Percentiles rank a stretch among this genome's conserved stretches.
Evolutionary conservation across 2,113 vertebrate species (phyloP).

Genomic region (Thamnophis sirtalis): DNA sequence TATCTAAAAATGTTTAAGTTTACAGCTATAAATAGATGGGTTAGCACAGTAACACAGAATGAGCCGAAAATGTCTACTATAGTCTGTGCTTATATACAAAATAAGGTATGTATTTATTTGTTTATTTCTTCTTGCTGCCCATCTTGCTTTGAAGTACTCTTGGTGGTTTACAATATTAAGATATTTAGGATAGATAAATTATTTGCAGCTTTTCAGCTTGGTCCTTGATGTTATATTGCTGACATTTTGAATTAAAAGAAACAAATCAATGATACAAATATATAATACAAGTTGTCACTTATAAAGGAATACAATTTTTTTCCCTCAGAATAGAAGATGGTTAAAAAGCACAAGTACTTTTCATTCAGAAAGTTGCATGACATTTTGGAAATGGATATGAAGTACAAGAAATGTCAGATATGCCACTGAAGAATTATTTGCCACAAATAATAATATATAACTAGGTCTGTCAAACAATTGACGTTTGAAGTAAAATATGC

Average conservation of each 20-base stretch:
- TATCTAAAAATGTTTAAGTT: not conserved
- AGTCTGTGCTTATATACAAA: not conserved
- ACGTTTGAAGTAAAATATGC: not conserved
- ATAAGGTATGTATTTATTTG: not conserved
- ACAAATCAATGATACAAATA: not conserved
- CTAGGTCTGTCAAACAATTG: slow-evolving; percentile 2
- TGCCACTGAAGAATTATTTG: not conserved
- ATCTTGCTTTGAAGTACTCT: not conserved
- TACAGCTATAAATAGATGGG: not conserved
- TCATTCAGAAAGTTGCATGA: slow-evolving; percentile 12
- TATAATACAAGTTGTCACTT: not conserved
- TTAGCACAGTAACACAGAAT: not conserved
- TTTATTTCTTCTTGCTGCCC: not conserved
- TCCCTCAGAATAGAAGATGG: not conserved
- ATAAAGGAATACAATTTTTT: not conserved
- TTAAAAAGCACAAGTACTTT: not conserved
- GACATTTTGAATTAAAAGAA: not conserved
- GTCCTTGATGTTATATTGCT: not conserved
- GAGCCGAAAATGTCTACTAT: not conserved
- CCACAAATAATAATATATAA: not conserved
- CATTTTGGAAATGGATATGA: not conserved
- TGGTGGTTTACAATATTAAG: not conserved
- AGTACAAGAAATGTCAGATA: not conserved
- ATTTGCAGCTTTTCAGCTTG: not conserved
- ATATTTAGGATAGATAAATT: not conserved